phyloP scores from a whole-genome alignment of 2,113 vertebrate genomes.

The Tretioscincus oriximinensis region DNA sequence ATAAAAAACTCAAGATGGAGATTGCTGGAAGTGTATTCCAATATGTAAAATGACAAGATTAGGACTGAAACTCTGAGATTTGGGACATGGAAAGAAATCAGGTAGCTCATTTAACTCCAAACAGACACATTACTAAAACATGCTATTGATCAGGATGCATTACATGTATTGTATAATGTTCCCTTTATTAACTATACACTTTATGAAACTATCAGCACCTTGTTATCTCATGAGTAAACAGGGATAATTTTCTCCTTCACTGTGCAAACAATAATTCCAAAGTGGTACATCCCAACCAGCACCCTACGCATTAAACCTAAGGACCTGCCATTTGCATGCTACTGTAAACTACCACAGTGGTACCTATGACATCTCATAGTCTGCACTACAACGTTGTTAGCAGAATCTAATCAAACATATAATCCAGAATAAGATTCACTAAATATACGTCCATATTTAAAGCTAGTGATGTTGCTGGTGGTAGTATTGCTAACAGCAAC shows the following conservation, averaged over 20 bases:
- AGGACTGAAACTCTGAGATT: background rate
- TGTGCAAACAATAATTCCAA: background rate
- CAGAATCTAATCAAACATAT: too few species aligned
- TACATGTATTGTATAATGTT: background rate
- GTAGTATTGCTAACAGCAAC: too few species aligned
- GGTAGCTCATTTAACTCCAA: too few species aligned
- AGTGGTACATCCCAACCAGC: background rate
- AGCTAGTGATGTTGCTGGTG: too few species aligned
- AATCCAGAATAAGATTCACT: too few species aligned
- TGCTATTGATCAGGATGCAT: background rate
- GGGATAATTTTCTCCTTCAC: background rate
- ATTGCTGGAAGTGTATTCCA: background rate
- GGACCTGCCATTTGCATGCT: too few species aligned
- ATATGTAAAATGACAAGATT: accelerated
- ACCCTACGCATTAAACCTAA: too few species aligned
- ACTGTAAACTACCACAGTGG: too few species aligned
- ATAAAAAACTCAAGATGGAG: background rate
- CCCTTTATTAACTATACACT: background rate
- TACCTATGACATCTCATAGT: too few species aligned
- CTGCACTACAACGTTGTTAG: too few species aligned
- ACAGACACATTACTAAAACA: background rate
- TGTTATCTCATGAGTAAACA: background rate
- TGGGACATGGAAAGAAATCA: background rate
- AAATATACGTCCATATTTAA: too few species aligned
- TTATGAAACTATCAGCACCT: background rate